Conservation (phyloP, 2,797 vertebrate genomes). For the Cyprinella venusta region DNA sequence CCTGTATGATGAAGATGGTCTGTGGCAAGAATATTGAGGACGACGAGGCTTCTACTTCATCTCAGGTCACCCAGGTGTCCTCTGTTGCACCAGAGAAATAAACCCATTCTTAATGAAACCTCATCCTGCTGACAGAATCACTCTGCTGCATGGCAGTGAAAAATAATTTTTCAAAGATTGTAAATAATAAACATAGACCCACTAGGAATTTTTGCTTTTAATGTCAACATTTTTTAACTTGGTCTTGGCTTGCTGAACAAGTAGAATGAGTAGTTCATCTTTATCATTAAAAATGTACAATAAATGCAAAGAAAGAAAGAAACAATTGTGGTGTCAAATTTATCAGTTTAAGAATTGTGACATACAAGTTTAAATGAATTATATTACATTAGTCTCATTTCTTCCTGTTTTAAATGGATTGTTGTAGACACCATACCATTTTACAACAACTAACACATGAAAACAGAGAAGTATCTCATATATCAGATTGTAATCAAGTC, state of each 20-base stretch:
- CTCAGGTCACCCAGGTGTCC: conserved; percentile 80
- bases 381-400: not conserved
- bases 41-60: conserved; percentile 72
- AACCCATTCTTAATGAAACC: conserved; percentile 7
- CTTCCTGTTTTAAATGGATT: not conserved
- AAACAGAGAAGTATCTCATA: not conserved
- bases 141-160: conserved; percentile 9
- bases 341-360: not conserved
- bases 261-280: conserved; percentile 20
- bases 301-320: conserved; percentile 54
- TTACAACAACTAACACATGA: conserved; percentile 12
- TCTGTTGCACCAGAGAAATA: conserved; percentile 72
- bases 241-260: conserved; percentile 29
- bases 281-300: conserved; percentile 39
- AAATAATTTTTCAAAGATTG: conserved; percentile 62
- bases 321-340: conserved; percentile 4
- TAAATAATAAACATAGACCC: conserved; percentile 66
- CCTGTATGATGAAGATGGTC: conserved; percentile 75
- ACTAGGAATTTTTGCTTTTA: conserved; percentile 42
- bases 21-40: conserved; percentile 74
- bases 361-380: not conserved
- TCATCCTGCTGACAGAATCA: conserved; percentile 8
- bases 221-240: conserved; percentile 13
- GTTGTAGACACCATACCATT: not conserved
- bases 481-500: not conserved